A percentile compares a stretch with the other conserved stretches of the same genome.
These are phyloP conservation scores for Strigops habroptila DNA, from an alignment of 2,113 vertebrate genomes.

Conservation along the genomic window DNA sequence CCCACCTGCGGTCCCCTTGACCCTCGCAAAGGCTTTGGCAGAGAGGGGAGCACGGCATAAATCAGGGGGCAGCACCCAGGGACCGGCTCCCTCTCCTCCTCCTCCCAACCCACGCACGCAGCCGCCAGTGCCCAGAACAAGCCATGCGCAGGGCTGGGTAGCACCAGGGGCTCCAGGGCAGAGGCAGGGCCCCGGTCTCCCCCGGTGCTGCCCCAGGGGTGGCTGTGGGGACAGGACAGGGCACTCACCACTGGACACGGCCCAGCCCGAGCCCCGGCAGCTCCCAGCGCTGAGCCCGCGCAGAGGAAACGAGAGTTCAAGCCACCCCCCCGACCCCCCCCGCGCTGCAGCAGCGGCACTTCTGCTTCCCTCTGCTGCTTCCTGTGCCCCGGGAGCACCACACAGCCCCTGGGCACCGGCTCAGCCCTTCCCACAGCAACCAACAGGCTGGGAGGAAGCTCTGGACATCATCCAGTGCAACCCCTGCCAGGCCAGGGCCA, in stretches of 20 bases:
- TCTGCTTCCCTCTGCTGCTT: slow-evolving; percentile 44
- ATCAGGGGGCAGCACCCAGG: neutral
- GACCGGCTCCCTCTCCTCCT: neutral
- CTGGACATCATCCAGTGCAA: neutral
- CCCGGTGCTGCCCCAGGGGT: too few relatives aligned
- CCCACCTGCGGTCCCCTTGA: neutral
- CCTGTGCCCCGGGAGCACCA: neutral
- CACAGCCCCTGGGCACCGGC: too few relatives aligned
- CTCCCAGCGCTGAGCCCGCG: neutral
- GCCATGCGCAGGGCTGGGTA: accelerated
- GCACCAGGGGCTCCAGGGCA: accelerated
- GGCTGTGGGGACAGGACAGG: neutral
- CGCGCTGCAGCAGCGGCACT: neutral
- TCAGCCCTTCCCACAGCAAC: neutral
- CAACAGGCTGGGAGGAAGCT: neutral
- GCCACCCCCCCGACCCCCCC: neutral
- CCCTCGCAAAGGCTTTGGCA: neutral
- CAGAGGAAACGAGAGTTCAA: slow-evolving; percentile 13
- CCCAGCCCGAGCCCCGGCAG: neutral
- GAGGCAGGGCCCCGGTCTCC: neutral
- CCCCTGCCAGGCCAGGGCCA: neutral
- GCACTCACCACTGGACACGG: accelerated
- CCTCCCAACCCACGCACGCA: neutral
- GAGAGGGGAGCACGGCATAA: accelerated
- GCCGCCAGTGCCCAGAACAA: neutral